These are phyloP conservation scores for Amphibalanus amphitrite DNA, from an alignment of 1,140 invertebrate species.

Conservation along the genomic window DNA sequence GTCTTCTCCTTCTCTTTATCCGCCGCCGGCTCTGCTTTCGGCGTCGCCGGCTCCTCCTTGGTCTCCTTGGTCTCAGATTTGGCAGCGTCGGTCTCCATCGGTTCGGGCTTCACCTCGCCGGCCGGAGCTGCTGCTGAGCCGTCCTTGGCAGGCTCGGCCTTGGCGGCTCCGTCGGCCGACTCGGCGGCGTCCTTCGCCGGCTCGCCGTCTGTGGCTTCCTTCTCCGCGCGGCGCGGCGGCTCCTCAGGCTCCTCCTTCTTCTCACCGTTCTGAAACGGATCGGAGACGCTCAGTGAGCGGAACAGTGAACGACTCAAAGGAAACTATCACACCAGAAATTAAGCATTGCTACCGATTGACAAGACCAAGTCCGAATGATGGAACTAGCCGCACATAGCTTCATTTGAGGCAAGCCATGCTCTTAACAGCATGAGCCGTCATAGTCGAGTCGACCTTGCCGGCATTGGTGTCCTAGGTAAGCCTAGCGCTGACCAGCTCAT, in stretches of 20 bases:
- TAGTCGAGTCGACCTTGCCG: no score
- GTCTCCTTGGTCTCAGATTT: conserved; percentile 28
- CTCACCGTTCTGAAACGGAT: conserved; percentile 7
- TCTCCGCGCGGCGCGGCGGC: conserved; percentile 18
- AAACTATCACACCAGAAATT: no score
- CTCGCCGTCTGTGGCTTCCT: conserved; percentile 26
- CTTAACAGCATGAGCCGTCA: no score
- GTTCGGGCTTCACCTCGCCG: conserved; percentile 2
- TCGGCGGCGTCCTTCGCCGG: conserved; percentile 12
- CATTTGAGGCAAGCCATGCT: no score
- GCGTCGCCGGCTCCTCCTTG: conserved; percentile 17
- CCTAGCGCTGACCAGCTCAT: no score
- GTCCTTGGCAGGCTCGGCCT: conserved; percentile 10
- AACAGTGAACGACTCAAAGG: no score
- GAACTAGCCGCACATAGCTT: no score
- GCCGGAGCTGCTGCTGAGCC: conserved; percentile 11
- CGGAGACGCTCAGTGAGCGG: no score
- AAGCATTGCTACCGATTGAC: no score
- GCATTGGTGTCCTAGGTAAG: no score
- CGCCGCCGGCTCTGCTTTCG: conserved; percentile 19
- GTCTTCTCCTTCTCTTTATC: conserved; percentile 22
- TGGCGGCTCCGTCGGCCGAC: conserved; percentile 7
- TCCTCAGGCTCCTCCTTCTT: conserved; percentile 19
- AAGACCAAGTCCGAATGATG: no score
- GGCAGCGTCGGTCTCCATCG: conserved; percentile 34